Evolutionary conservation across 2,113 vertebrate genomes (phyloP).

Genomic region (Ciconia maguari): DNA sequence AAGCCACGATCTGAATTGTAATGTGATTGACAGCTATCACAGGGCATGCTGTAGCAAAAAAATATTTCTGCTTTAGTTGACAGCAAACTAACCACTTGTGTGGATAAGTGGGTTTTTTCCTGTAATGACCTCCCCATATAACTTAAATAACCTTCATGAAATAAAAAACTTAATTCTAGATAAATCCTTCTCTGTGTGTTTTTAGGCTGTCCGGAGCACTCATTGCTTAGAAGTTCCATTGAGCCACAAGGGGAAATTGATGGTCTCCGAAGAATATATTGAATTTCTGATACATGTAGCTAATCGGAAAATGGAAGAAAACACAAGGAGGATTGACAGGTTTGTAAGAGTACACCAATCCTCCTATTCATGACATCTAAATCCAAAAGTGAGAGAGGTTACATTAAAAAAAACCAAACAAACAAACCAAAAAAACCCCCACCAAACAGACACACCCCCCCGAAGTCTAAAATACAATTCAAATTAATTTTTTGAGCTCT

Average conservation of each 20-base stretch:
- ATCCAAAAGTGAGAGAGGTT: not conserved
- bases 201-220: slow-evolving; percentile 90
- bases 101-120: not conserved
- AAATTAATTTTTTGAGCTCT: not conserved
- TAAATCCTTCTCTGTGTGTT: not conserved
- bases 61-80: not conserved
- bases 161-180: not conserved
- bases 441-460: not conserved
- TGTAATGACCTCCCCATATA: not conserved
- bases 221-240: slow-evolving; percentile 93
- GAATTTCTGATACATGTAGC: slow-evolving; percentile 82
- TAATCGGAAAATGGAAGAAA: slow-evolving; percentile 94
- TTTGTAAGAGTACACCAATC: slow-evolving; percentile 41
- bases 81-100: not conserved
- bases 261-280: slow-evolving; percentile 87
- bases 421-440: too few relatives aligned
- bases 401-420: not conserved
- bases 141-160: not conserved
- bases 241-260: slow-evolving; percentile 77
- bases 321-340: slow-evolving; percentile 86
- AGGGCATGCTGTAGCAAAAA: not conserved
- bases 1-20: not conserved
- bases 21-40: not conserved
- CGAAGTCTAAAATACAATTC: not conserved
- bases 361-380: not conserved